These are phyloP conservation scores for Natator depressus DNA, from an alignment of 2,113 vertebrate species.

Conservation along the genomic window DNA sequence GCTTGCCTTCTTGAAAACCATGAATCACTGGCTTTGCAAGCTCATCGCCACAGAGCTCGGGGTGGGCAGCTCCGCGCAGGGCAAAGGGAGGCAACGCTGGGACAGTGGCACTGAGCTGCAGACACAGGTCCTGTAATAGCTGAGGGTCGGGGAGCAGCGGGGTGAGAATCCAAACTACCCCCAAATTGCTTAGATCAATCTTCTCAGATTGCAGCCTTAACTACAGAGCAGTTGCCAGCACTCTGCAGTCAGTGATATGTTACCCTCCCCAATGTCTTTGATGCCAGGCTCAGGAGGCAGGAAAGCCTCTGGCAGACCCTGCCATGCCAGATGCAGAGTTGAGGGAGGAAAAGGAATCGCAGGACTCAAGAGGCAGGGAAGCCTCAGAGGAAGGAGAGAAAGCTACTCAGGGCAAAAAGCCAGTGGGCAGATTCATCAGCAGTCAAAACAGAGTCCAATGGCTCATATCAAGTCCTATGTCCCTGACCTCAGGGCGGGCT, in stretches of 20 bases:
- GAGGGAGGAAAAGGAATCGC: not conserved
- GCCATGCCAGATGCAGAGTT: not conserved
- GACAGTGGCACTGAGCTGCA: not conserved
- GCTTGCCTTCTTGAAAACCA: not conserved
- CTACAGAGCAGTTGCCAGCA: not conserved
- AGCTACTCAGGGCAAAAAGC: not conserved
- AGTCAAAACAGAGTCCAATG: not conserved
- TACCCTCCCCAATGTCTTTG: not conserved
- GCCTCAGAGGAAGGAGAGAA: not conserved
- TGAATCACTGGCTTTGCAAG: not conserved
- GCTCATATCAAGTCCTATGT: not conserved
- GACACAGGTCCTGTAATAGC: not conserved
- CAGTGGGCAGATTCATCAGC: not conserved
- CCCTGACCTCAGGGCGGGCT: not conserved
- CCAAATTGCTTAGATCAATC: not conserved
- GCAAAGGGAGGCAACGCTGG: rapidly evolving
- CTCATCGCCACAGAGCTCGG: not conserved
- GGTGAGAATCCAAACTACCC: not conserved
- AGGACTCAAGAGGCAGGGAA: not conserved
- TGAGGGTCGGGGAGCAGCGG: not conserved
- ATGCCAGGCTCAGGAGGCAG: not conserved
- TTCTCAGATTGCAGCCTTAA: not conserved
- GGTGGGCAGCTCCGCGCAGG: not conserved
- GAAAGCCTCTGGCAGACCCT: not conserved
- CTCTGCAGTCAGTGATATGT: not conserved